These are phyloP conservation scores for Strix uralensis DNA, from an alignment of 2,113 vertebrate species.

Conservation along the genomic window DNA sequence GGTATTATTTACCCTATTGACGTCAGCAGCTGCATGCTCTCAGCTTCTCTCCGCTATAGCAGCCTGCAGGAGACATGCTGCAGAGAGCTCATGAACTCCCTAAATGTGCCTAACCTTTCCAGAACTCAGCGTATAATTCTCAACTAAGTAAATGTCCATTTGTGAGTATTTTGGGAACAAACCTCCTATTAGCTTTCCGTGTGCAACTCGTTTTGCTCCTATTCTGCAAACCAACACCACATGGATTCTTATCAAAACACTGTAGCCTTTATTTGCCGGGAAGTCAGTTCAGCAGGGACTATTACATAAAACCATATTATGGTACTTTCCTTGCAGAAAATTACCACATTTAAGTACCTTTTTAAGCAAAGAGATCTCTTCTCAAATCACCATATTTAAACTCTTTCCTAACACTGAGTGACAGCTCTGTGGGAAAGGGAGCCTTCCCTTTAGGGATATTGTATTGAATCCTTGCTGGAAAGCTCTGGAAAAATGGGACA, in stretches of 20 bases:
- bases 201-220: neutral
- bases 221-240: neutral
- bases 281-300: slow-evolving; percentile 46
- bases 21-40: slow-evolving; percentile 55
- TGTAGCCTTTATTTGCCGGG: slow-evolving; percentile 49
- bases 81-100: neutral
- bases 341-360: neutral
- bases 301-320: slow-evolving; percentile 11
- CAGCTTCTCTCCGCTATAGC: neutral
- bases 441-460: neutral
- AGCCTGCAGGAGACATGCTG: slow-evolving; percentile 41
- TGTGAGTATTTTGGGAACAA: neutral
- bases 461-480: neutral
- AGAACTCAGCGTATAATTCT: neutral
- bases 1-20: slow-evolving; percentile 59
- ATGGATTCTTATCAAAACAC: slow-evolving; percentile 36
- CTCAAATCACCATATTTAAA: slow-evolving; percentile 29
- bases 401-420: slow-evolving; percentile 8
- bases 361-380: slow-evolving; percentile 43
- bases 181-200: neutral
- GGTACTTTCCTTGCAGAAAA: slow-evolving; percentile 59
- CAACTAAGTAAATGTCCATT: neutral
- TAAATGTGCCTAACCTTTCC: neutral
- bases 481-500: neutral
- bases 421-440: neutral